These are phyloP conservation scores for Oreotrochilus melanogaster DNA, from an alignment of 2,113 vertebrate genomes.

Conservation along the genomic window DNA sequence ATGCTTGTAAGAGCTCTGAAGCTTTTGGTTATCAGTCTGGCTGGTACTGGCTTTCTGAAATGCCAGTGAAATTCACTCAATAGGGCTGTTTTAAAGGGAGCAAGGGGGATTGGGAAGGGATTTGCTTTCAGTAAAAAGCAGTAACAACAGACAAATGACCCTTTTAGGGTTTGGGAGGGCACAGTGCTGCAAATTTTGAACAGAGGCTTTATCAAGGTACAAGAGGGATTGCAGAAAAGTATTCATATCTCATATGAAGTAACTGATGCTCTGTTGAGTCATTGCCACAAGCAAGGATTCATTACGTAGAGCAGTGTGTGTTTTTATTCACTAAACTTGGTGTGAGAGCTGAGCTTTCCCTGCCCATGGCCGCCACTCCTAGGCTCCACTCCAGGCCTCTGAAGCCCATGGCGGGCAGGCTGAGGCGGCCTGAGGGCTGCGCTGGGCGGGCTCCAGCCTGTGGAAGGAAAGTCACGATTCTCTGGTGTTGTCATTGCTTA, in stretches of 20 bases:
- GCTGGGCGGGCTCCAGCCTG: accelerated
- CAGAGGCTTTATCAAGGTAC: background rate
- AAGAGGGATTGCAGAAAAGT: background rate
- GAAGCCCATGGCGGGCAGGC: background rate
- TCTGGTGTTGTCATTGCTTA: background rate
- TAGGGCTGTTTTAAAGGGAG: background rate
- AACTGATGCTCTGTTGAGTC: accelerated
- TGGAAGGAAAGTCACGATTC: accelerated
- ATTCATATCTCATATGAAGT: background rate
- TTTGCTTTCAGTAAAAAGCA: background rate
- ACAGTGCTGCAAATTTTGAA: background rate
- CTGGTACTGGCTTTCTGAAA: background rate
- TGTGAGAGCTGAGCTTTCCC: background rate
- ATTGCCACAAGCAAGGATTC: accelerated
- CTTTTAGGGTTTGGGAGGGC: background rate
- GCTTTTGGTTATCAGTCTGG: background rate
- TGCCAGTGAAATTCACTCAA: background rate
- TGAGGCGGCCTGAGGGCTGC: background rate
- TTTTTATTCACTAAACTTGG: accelerated
- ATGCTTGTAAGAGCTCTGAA: background rate
- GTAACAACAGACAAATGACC: background rate
- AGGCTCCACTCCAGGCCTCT: accelerated
- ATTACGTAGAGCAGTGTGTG: accelerated
- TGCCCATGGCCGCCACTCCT: background rate
- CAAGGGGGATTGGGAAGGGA: background rate